Conservation (phyloP, 2,888 invertebrate genomes). For the Morpho helenor region DNA sequence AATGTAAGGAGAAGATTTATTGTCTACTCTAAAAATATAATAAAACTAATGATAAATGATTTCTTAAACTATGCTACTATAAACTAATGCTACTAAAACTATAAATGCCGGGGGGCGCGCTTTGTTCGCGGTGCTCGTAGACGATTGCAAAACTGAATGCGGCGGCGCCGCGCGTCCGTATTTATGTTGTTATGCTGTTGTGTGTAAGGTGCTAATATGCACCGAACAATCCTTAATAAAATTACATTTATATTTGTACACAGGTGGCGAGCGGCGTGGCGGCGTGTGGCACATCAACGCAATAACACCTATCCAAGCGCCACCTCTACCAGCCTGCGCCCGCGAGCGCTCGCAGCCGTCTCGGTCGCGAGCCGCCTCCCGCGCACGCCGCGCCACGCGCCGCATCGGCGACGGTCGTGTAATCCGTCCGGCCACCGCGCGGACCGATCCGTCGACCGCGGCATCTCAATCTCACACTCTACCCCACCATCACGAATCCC, state of each 20-base stretch:
- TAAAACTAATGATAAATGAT: too few species aligned
- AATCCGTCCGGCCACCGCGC: constrained; percentile 49
- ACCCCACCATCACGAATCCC: constrained; percentile 31
- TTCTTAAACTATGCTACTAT: too few species aligned
- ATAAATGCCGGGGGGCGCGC: too few species aligned
- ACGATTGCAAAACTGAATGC: too few species aligned
- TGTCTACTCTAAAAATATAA: too few species aligned
- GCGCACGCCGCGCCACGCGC: constrained; percentile 40
- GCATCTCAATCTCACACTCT: constrained; percentile 48
- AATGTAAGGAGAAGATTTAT: too few species aligned
- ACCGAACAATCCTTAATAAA: too few species aligned
- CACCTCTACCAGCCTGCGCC: constrained; percentile 31
- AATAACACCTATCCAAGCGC: constrained; percentile 36
- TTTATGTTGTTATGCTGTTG: too few species aligned
- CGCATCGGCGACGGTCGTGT: constrained; percentile 46
- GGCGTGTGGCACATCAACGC: constrained; percentile 51
- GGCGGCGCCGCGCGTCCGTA: too few species aligned
- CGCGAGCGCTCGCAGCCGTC: constrained; percentile 33
- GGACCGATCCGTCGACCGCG: constrained; percentile 59
- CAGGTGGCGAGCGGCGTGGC: constrained; percentile 78
- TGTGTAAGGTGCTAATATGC: too few species aligned
- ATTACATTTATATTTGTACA: background rate
- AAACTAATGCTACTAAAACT: too few species aligned
- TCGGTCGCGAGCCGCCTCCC: constrained; percentile 26
- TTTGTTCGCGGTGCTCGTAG: too few species aligned